phyloP scores from a whole-genome alignment of 2,113 vertebrate genomes.

The Fregetta grallaria region DNA sequence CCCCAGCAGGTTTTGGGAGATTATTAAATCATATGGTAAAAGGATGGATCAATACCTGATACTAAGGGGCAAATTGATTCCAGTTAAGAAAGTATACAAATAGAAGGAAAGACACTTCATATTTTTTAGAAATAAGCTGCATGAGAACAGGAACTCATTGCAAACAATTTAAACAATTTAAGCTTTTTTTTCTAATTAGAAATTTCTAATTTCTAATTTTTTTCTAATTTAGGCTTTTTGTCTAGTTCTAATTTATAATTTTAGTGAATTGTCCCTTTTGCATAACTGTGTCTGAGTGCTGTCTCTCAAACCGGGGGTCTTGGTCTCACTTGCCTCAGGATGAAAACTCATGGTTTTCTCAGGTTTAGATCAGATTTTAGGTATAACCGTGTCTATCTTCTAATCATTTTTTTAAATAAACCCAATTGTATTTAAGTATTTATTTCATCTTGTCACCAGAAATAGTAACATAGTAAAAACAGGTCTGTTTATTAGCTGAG shows the following conservation, averaged over 20 bases:
- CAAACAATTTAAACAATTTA: background rate
- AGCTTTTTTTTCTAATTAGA: background rate
- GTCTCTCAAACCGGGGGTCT: background rate
- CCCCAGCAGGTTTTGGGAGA: rapidly evolving
- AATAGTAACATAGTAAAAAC: background rate
- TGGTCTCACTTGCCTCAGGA: background rate
- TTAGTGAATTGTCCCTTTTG: background rate
- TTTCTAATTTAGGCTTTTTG: too few relatives aligned
- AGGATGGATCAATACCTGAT: background rate
- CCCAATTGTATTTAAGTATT: background rate
- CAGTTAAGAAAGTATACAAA: background rate
- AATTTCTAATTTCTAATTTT: too few relatives aligned
- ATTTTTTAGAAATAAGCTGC: background rate
- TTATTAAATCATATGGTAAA: background rate
- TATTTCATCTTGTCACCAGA: background rate
- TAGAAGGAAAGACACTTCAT: background rate
- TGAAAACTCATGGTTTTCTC: background rate
- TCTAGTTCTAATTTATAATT: too few relatives aligned
- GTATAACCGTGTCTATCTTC: background rate
- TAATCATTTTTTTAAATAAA: background rate
- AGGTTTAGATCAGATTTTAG: background rate
- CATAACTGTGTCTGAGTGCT: background rate
- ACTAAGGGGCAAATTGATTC: background rate
- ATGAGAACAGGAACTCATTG: background rate
- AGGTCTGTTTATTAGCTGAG: background rate